Evolutionary conservation across 2,113 vertebrate genomes (phyloP).

Genomic region (Pipra filicauda): DNA sequence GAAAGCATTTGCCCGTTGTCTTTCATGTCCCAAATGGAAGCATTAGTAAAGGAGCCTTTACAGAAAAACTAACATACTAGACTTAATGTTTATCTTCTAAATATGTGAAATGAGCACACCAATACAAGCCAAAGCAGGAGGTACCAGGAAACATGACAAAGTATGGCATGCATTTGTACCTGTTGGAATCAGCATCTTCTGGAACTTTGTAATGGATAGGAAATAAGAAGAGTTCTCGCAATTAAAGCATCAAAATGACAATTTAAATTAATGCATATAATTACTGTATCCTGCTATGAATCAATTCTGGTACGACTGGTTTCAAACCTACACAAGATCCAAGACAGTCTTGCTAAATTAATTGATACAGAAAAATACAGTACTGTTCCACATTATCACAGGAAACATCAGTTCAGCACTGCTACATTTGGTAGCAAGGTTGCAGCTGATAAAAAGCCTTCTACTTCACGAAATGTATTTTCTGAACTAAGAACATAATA

Average conservation of each 20-base stretch:
- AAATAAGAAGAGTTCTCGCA: neutral
- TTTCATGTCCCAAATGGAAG: neutral
- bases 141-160: accelerated
- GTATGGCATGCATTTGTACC: accelerated
- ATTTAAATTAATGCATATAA: neutral
- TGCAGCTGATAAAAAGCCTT: neutral
- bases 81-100: neutral
- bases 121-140: neutral
- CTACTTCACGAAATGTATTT: neutral
- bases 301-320: neutral
- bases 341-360: neutral
- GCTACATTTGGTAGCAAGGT: neutral
- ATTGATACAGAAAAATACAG: neutral
- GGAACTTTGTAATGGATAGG: neutral
- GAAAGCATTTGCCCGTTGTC: neutral
- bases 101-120: neutral
- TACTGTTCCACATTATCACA: neutral
- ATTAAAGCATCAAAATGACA: neutral
- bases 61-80: neutral
- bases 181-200: neutral
- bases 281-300: neutral
- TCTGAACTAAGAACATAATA: neutral
- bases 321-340: neutral
- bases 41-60: neutral
- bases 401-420: neutral